These are phyloP conservation scores for Anarhynchus alexandrinus DNA, from an alignment of 2,113 vertebrate species.

Conservation along the genomic window DNA sequence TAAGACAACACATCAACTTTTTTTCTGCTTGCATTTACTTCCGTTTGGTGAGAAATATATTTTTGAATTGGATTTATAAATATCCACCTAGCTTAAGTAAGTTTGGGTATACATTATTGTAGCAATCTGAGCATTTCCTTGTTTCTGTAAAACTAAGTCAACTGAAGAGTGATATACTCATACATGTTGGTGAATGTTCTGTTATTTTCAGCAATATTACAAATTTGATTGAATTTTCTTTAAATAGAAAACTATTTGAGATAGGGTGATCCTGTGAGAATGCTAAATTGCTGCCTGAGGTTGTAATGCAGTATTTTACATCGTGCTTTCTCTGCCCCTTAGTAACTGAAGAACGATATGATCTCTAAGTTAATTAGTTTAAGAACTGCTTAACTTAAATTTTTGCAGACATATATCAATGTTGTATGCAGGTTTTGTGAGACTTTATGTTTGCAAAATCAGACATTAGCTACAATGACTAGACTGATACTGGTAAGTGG, in stretches of 20 bases:
- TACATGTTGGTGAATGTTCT: background rate
- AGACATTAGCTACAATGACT: background rate
- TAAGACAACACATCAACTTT: background rate
- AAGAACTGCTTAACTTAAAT: background rate
- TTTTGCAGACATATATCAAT: background rate
- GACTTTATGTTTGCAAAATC: background rate
- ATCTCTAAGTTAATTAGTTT: background rate
- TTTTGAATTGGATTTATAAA: background rate
- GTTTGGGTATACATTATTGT: background rate
- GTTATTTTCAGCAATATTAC: background rate
- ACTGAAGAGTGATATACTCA: background rate
- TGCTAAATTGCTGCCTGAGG: background rate
- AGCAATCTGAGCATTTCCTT: background rate
- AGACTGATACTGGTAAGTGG: background rate
- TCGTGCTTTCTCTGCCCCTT: background rate
- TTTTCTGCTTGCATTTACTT: background rate
- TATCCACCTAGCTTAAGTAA: background rate
- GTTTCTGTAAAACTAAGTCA: background rate
- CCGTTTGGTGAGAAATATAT: background rate
- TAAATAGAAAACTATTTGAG: background rate
- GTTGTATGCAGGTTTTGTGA: background rate
- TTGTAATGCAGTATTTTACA: background rate
- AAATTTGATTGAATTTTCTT: background rate
- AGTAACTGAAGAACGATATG: background rate
- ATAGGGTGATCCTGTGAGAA: background rate